Evolutionary conservation across 2,888 invertebrate species (phyloP).

Genomic region (Andrena haemorrhoa): DNA sequence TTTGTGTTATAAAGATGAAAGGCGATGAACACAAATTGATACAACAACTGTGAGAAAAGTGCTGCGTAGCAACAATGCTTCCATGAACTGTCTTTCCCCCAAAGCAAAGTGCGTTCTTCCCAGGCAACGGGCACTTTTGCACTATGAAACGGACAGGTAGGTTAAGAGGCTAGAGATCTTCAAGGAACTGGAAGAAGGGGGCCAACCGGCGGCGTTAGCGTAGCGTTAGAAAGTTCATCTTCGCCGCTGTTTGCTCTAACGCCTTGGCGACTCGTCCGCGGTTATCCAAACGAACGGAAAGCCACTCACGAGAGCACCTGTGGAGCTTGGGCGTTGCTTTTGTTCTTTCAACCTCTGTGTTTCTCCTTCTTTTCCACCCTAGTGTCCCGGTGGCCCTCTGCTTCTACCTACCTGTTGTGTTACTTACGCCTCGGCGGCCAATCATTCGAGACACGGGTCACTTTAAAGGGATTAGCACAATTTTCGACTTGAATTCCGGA

Average conservation of each 20-base stretch:
- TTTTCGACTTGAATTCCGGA: constrained; percentile 62
- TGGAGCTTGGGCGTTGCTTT: constrained; percentile 77
- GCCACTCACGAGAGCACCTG: constrained; percentile 78
- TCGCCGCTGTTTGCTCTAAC: constrained; percentile 77
- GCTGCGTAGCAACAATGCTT: neutral
- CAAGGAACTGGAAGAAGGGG: constrained; percentile 55
- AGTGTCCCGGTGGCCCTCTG: constrained; percentile 54
- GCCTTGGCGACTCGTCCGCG: constrained; percentile 75
- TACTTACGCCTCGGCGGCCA: constrained; percentile 70
- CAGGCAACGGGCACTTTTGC: constrained; percentile 37
- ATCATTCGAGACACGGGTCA: constrained; percentile 70
- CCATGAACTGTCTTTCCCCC: constrained; percentile 12
- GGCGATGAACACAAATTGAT: constrained; percentile 22
- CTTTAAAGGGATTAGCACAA: constrained; percentile 80
- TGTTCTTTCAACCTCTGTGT: constrained; percentile 73
- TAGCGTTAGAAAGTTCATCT: constrained; percentile 77
- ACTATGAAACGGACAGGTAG: constrained; percentile 59
- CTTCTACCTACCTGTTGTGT: constrained; percentile 76
- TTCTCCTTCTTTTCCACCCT: constrained; percentile 37
- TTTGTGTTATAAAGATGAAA: no score
- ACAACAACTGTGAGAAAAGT: neutral
- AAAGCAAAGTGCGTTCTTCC: constrained; percentile 16
- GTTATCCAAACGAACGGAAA: constrained; percentile 74
- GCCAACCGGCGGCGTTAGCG: constrained; percentile 52
- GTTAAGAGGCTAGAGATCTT: constrained; percentile 36